Evolutionary conservation across 2,888 invertebrate genomes (phyloP), one percentile per base, ranked within the genome.

Genomic region (Chloroclysta siterata): DNA sequence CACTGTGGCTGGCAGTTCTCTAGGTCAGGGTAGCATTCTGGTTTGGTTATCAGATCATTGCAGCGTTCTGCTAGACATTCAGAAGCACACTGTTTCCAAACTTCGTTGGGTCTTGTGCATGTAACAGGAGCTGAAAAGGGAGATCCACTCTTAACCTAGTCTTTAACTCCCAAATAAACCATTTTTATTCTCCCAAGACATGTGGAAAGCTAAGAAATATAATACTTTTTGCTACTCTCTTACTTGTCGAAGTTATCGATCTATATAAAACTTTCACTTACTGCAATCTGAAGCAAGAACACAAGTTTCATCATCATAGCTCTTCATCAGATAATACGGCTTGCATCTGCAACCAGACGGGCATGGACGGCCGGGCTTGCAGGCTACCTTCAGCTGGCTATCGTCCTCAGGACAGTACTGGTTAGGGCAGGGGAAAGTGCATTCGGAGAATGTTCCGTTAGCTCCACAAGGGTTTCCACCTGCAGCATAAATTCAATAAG

Each of bases 331-430:
- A 56, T 82, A 73, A 39, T 76, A 74, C 0, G 64, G 60, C 46
- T 78, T 76, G 65, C 85, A 85, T 7, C 57, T 64, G 59, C 85
- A 85, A 0, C 85, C 84, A 33, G 81, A 74, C 0, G 76, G 77
- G 33, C 85, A 84, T 0, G 75, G 76, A 0, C 70, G 60, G 0
- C 79, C 74, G 0, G 75, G 77, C 5, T 68, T 72, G 48, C 84
- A 84, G 0, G 76, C 75, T 1, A 78, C 42, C 0, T 71, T 58
- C 0, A 50, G 53, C 6, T 63, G 69, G 13, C 63, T 74, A 39
- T 82, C 81, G 28, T 77, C 71, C 41, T 60, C 57, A 5, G 83
- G 83, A 51, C 84, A 85, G 63, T 80, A 74, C 33, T 75, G 74
- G 22, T 73, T 75, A 0, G 83, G 79, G 59, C 83, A 84, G 5